Evolutionary conservation across 2,113 vertebrate genomes (phyloP).

Genomic region (Philantomba maxwellii): DNA sequence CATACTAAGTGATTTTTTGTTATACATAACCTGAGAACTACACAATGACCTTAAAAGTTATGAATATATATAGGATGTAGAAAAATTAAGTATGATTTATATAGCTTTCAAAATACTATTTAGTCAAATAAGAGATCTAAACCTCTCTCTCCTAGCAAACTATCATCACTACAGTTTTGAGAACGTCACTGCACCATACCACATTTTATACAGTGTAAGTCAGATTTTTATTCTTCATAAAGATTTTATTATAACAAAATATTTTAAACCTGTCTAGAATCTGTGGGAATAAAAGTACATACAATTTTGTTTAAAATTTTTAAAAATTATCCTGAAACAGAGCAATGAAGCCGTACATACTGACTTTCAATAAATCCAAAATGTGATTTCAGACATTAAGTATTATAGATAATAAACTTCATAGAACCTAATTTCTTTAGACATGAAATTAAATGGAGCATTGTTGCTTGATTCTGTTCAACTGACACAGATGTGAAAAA

Average conservation of each 20-base stretch:
- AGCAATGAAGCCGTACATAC: not conserved
- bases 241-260: not conserved
- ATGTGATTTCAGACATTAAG: not conserved
- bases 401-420: not conserved
- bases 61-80: not conserved
- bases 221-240: not conserved
- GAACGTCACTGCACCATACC: not conserved
- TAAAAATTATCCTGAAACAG: not conserved
- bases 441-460: not conserved
- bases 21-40: not conserved
- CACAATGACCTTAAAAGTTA: not conserved
- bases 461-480: constrained; percentile 14
- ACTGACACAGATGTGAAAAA: not conserved
- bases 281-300: not conserved
- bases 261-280: not conserved
- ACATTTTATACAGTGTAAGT: not conserved
- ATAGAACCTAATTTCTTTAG: not conserved
- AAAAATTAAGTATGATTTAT: not conserved
- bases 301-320: not conserved
- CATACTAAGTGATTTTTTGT: not conserved
- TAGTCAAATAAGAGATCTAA: not conserved
- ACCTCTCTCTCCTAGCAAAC: not conserved
- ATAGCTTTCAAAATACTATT: not conserved
- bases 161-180: not conserved
- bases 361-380: not conserved